Evolutionary conservation across 2,888 invertebrate genomes (phyloP), one percentile per base, ranked within the genome.

Genomic region (Lasius fuliginosus): DNA sequence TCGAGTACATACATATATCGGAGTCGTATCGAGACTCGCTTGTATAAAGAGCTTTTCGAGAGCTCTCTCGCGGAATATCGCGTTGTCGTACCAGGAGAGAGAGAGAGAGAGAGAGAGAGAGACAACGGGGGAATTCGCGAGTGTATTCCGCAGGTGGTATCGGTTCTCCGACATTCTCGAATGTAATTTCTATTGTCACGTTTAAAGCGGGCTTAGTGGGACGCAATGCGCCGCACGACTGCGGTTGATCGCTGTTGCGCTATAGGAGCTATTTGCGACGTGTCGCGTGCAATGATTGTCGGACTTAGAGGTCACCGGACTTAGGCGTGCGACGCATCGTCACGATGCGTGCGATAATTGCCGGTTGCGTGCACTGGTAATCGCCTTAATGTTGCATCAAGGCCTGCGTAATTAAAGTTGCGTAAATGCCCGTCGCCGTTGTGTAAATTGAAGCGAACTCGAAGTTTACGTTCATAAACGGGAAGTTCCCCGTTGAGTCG

Each of bases 111-210:
- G 36, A 36, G 36, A 36, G 36, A 36, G 36, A 49, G 49, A 49
- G 8, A 49, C 49, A 49, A n/a, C 8, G 6, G 49, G 9, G 49
- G 2, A 49, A 49, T 49, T 49, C n/a, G 49, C 49, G 49, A 49
- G 49, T 2, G 8, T 49, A 49, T 49, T 49, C n/a, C n/a, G 49
- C n/a, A n/a, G 42, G 30, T 30, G 27, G 4, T 75, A 75, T 75
- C 62, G 33, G 62, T 62, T 46, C 23, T 11, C 62, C 49, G 49
- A 49, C 42, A 40, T 23, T 36, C 49, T 36, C 53, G 49, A 49
- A 49, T 5, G 36, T 67, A 67, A 76, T 76, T 76, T 40, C 76
- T 23, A 53, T 76, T 67, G 53, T 53, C 53, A 36, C 18, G 67
- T 67, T 18, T 27, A 36, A 53, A 60, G 62, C 46, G 9, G 33